These are phyloP conservation scores for Brachionichthys hirsutus DNA, from an alignment of 2,113 vertebrate species.

Conservation along the genomic window DNA sequence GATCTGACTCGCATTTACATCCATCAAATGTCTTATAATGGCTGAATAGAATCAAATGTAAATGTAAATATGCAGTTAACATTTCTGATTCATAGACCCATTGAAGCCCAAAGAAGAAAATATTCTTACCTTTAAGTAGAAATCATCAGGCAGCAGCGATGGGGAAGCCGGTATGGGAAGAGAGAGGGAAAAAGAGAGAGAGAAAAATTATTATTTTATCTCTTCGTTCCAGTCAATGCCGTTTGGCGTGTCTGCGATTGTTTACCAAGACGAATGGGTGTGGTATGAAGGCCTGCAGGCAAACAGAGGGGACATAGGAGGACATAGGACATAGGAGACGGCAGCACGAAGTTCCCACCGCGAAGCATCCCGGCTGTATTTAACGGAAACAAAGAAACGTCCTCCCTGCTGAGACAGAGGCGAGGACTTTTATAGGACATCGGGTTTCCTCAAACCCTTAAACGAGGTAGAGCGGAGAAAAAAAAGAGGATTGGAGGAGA, in stretches of 20 bases:
- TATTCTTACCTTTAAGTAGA: conserved; percentile 72
- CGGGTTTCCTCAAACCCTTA: too few species aligned
- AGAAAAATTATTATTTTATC: conserved; percentile 24
- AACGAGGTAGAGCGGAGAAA: too few species aligned
- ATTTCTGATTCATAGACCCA: too few species aligned
- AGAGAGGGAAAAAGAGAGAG: conserved; percentile 12
- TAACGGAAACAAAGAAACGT: neutral
- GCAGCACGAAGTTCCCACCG: neutral
- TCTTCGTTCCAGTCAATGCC: neutral
- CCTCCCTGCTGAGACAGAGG: too few species aligned
- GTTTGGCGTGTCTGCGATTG: neutral
- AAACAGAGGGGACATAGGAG: too few species aligned
- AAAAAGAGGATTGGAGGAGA: too few species aligned
- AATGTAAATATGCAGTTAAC: too few species aligned
- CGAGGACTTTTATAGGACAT: too few species aligned
- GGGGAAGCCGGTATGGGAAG: conserved; percentile 9
- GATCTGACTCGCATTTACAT: neutral
- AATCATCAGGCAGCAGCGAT: conserved; percentile 14
- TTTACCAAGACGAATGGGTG: conserved; percentile 21
- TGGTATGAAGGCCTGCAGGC: neutral
- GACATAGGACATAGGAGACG: neutral
- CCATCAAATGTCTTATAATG: too few species aligned
- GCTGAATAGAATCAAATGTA: too few species aligned
- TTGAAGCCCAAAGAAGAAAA: neutral
- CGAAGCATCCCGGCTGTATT: neutral